Evolutionary conservation across 2,888 invertebrate species (phyloP).

Genomic region (Nasonovia ribisnigri): DNA sequence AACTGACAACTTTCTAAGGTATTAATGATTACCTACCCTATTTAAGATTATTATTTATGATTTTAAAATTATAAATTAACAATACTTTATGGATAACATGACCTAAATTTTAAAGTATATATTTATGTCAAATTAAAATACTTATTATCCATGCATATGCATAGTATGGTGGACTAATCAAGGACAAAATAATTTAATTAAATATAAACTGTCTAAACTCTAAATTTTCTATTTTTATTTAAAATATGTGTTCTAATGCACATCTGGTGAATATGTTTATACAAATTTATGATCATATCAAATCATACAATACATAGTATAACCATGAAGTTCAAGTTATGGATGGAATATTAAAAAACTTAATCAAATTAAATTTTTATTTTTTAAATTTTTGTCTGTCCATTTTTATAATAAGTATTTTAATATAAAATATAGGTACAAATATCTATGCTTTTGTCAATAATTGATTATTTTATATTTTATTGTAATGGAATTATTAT

Average conservation of each 20-base stretch:
- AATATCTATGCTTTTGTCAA: slow-evolving; percentile 26
- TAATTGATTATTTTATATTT: neutral
- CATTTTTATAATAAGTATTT: slow-evolving; percentile 41
- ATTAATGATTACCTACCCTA: neutral
- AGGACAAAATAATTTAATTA: neutral
- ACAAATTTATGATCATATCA: neutral
- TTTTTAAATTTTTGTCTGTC: slow-evolving; percentile 31
- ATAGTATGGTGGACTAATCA: neutral
- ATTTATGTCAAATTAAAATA: neutral
- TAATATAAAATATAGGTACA: slow-evolving; percentile 6
- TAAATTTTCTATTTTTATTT: neutral
- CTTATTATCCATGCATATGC: neutral
- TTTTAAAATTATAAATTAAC: neutral
- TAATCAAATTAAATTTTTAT: slow-evolving; percentile 34
- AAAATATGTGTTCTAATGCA: neutral
- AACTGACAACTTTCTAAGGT: neutral
- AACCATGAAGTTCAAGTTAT: neutral
- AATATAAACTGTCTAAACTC: neutral
- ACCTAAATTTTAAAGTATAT: neutral
- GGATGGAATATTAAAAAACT: neutral
- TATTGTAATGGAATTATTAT: slow-evolving; percentile 9
- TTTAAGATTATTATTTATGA: neutral
- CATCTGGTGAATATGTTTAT: neutral
- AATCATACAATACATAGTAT: neutral
- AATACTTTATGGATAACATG: neutral